phyloP scores from a whole-genome alignment of 2,797 vertebrate species.

The Helostoma temminkii region DNA sequence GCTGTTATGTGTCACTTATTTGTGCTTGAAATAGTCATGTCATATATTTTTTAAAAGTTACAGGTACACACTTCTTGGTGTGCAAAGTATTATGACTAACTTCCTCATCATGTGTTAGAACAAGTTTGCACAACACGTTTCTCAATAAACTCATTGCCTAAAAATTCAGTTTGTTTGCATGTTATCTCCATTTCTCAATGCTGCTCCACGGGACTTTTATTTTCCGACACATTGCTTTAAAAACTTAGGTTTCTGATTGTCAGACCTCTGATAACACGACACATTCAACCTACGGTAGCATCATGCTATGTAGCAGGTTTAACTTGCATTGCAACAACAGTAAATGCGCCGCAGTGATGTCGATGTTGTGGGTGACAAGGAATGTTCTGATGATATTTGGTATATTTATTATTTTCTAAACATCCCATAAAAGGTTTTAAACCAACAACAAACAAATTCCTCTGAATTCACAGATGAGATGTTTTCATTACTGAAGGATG shows the following conservation, averaged over 20 bases:
- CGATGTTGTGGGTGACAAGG: too few relatives aligned
- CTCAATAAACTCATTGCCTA: constrained; percentile 1
- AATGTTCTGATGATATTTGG: too few relatives aligned
- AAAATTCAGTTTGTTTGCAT: neutral
- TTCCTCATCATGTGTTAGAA: constrained; percentile 11
- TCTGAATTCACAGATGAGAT: neutral
- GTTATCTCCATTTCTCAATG: too few relatives aligned
- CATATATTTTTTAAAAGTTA: neutral
- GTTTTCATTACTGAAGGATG: neutral
- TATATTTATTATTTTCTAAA: too few relatives aligned
- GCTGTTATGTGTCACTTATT: neutral
- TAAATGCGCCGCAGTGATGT: too few relatives aligned
- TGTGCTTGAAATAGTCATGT: too few relatives aligned
- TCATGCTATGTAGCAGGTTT: too few relatives aligned
- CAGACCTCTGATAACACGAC: neutral
- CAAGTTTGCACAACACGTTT: constrained; percentile 21
- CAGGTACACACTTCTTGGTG: neutral
- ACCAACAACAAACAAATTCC: neutral
- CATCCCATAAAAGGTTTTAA: too few relatives aligned
- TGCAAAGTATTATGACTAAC: neutral
- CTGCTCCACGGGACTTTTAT: too few relatives aligned
- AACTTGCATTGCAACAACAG: too few relatives aligned
- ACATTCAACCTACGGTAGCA: neutral
- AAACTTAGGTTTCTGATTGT: neutral
- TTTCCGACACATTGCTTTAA: neutral